Evolutionary conservation across 2,888 invertebrate genomes (phyloP).

Genomic region (Trichopria drosophilae): DNA sequence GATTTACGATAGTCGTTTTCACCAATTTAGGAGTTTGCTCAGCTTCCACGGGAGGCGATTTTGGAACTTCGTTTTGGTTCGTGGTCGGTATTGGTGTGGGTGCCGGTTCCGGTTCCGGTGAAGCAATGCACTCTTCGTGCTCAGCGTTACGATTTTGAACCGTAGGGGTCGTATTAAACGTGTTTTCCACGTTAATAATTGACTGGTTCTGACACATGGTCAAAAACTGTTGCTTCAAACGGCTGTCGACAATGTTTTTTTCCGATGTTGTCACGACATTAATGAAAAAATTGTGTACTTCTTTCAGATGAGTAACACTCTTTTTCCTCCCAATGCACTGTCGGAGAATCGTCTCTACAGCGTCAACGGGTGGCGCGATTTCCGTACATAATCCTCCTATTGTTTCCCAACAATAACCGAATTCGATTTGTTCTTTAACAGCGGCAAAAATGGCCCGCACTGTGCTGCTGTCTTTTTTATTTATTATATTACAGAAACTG

Average conservation of each 20-base stretch:
- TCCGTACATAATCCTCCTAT: constrained; percentile 28
- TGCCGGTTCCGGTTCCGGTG: neutral
- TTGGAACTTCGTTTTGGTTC: too few relatives aligned
- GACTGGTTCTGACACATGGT: neutral
- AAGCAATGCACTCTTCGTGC: constrained; percentile 14
- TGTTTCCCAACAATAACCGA: constrained; percentile 36
- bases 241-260: constrained; percentile 8
- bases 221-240: constrained; percentile 13
- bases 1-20: too few relatives aligned
- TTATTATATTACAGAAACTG: constrained; percentile 8
- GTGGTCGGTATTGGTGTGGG: neutral
- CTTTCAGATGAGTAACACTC: constrained; percentile 28
- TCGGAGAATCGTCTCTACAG: constrained; percentile 30
- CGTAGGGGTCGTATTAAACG: too few relatives aligned
- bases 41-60: too few relatives aligned
- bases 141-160: neutral
- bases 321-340: constrained; percentile 35
- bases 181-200: neutral
- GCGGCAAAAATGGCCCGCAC: constrained; percentile 13
- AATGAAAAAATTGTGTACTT: constrained; percentile 35
- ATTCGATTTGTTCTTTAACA: constrained; percentile 20
- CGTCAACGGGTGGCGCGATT: constrained; percentile 6
- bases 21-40: too few relatives aligned
- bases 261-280: constrained; percentile 9
- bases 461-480: constrained; percentile 1